phyloP scores from a whole-genome alignment of 1,140 invertebrate genomes.

The Megathymus violae region DNA sequence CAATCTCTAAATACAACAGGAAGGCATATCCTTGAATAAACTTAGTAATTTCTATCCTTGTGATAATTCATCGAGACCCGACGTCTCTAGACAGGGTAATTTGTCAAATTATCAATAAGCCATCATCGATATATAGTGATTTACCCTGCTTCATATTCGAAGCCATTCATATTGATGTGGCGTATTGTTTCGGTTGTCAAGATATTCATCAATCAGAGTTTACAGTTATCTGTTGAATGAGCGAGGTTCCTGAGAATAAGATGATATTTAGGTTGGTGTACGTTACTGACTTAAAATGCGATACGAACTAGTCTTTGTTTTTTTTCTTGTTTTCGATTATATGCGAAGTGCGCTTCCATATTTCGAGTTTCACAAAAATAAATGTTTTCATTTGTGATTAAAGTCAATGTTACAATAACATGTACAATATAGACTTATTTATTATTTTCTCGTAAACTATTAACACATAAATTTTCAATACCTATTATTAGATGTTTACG shows the following conservation, averaged over 20 bases:
- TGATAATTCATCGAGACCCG: slow-evolving; percentile 22
- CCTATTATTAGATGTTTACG: too few relatives aligned
- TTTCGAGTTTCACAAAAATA: too few relatives aligned
- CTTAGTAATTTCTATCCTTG: too few relatives aligned
- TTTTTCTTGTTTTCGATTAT: neutral
- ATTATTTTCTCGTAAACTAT: too few relatives aligned
- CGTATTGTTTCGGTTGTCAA: slow-evolving; percentile 28
- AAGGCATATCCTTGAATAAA: too few relatives aligned
- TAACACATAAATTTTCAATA: too few relatives aligned
- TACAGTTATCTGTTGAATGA: slow-evolving; percentile 25
- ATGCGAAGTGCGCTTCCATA: too few relatives aligned
- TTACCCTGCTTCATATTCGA: slow-evolving; percentile 28
- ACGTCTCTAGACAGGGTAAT: slow-evolving; percentile 10
- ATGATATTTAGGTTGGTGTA: slow-evolving; percentile 30
- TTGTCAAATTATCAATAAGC: slow-evolving; percentile 36
- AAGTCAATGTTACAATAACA: too few relatives aligned
- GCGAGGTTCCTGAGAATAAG: slow-evolving; percentile 12
- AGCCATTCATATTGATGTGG: slow-evolving; percentile 29
- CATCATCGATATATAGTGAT: slow-evolving; percentile 31
- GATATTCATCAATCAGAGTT: slow-evolving; percentile 32
- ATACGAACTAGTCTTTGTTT: neutral
- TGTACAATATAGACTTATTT: too few relatives aligned
- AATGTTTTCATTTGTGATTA: too few relatives aligned
- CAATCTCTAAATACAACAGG: too few relatives aligned
- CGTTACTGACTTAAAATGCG: slow-evolving; percentile 16